Conservation (phyloP, 2,888 invertebrate species). For the Incurvaria masculella region DNA sequence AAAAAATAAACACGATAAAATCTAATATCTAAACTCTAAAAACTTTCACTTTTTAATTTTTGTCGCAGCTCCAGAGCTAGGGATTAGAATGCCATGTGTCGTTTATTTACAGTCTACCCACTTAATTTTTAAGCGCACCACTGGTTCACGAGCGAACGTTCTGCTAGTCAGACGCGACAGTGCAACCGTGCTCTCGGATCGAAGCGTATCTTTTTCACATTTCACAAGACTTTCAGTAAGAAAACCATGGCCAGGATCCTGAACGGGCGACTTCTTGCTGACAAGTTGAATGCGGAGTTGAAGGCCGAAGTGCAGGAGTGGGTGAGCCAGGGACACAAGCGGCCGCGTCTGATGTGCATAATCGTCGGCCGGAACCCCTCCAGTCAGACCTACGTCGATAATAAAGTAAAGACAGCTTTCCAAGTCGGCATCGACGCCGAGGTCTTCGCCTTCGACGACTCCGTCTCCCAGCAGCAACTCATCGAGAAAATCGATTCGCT, state of each 20-base stretch:
- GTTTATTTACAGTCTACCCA: too few species aligned
- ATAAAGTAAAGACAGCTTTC: slow-evolving; percentile 67
- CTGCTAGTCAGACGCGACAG: too few species aligned
- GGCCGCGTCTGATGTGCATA: slow-evolving; percentile 75
- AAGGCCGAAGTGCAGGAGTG: slow-evolving; percentile 62
- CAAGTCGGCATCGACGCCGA: slow-evolving; percentile 65
- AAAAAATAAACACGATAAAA: too few species aligned
- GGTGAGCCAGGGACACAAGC: slow-evolving; percentile 55
- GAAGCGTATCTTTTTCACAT: too few species aligned
- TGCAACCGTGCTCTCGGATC: too few species aligned
- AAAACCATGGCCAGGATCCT: slow-evolving; percentile 64
- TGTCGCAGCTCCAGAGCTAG: too few species aligned
- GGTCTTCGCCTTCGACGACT: slow-evolving; percentile 58
- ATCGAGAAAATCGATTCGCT: slow-evolving; percentile 60
- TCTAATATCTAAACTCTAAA: too few species aligned
- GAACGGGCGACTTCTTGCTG: slow-evolving; percentile 69
- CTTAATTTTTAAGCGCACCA: too few species aligned
- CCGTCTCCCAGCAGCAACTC: slow-evolving; percentile 65
- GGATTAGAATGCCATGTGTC: too few species aligned
- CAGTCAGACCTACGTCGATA: slow-evolving; percentile 76
- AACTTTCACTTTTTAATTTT: too few species aligned
- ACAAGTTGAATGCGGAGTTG: slow-evolving; percentile 65
- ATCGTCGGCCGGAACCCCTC: slow-evolving; percentile 85
- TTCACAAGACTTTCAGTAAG: slow-evolving; percentile 20
- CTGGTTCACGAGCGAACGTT: too few species aligned